Evolutionary conservation across 2,113 vertebrate genomes (phyloP), one percentile per base, ranked within the genome.

Genomic region (Aepyceros melampus): DNA sequence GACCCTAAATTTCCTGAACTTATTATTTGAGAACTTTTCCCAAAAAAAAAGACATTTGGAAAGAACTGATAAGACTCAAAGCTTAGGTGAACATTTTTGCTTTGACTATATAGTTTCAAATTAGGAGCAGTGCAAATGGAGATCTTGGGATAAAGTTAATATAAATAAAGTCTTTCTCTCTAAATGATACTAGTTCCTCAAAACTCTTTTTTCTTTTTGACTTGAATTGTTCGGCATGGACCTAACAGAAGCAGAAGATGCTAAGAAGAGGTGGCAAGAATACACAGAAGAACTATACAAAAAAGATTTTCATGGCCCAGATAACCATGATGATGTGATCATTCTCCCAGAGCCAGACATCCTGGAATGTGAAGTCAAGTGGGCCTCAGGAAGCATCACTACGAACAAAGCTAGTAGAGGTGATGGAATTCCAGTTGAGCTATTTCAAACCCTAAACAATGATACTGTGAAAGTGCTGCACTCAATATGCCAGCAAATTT

Each of bases 121-220:
- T 96, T 95, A 95, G 60, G 51, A 93, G 43, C 45, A 53, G 21
- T 14, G 49, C 85, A 92, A 98, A 96, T 87, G 96, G 89, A 98
- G 94, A 97, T 96, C 60, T 92, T 93, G 79, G 94, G 95, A 95
- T 96, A 97, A 97, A 98, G 92, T 97, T 97, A 97, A 90, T 1
- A 8, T 97, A 98, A 98, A 96, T 93, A 97, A 91, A 81, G 53
- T 71, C 82, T 94, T 96, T 98, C 92, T 97, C 96, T 98, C 83
- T 93, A 97, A 95, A 98, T 97, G 89, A 89, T 94, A 87, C 87
- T 71, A 89, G 55, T 93, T 97, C 91, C 98, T 98, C 94, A 96
- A 97, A 97, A 83, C 36, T 90, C 49, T 92, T 93, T 97, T 87
- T 95, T 96, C 81, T 91, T 97, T 98, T 97, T 97, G 95, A 97